Evolutionary conservation across 2,113 vertebrate species (phyloP), one percentile per base, ranked within the genome.

Genomic region (Strix aluco): DNA sequence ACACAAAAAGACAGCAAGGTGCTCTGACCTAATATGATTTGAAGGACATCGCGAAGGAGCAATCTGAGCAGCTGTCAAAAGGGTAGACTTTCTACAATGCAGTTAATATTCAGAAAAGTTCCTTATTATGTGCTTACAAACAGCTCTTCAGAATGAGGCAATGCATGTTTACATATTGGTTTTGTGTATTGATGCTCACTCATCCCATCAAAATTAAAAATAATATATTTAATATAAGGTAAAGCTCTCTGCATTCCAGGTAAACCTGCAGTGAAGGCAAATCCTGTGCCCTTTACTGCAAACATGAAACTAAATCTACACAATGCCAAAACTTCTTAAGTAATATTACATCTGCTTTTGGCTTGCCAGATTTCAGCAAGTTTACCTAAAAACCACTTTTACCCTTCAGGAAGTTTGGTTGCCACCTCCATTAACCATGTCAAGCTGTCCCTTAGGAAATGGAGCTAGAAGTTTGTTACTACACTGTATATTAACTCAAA

Each of bases 1-100:
- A 70, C 52, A 57, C 46, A 84, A 86, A 94, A 81, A 85, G 47
- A 93, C n/a, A 57, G n/a, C 2, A 14, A 93, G 26, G 26, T 79
- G 59, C 52, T 90, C 83, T 95, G 77, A 86, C 54, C 40, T 86
- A 95, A 91, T 29, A 70, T 32, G 21, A 91, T 94, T 86, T 95
- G 65, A 96, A 96, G 70, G 55, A 19, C 83, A 86, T 36, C 18
- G 47, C 71, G 96, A 92, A 93, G 66, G 40, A 89, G 47, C 44
- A 62, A 85, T 54, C 25, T 63, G 34, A 94, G 40, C 23, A 91
- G 71, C 72, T 91, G 58, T 72, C 36, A 70, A 69, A 88, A 86
- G 19, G 4, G 6, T 27, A 57, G 14, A 22, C 59, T 91, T 96
- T 62, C 65, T 82, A 84, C 27, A 42, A 7, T 22, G 34, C 2